phyloP scores from a whole-genome alignment of 2,797 vertebrate species.

The Pangasius mekongensis region DNA sequence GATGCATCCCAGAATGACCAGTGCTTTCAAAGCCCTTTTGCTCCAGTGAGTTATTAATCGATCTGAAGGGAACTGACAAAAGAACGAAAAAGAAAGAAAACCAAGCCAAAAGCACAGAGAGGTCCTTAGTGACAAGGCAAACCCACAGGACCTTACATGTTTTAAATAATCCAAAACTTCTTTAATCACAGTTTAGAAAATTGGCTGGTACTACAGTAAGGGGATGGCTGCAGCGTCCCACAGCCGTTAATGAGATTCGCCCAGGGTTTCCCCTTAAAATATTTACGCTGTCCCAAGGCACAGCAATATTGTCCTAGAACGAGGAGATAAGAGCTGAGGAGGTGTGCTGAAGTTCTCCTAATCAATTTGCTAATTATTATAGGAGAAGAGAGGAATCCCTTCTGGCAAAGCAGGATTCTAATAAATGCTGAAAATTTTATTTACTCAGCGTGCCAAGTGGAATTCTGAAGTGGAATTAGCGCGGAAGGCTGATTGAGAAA shows the following conservation, averaged over 20 bases:
- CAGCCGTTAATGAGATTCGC: constrained; percentile 79
- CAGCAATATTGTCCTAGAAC: constrained; percentile 79
- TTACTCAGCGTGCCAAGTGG: constrained; percentile 76
- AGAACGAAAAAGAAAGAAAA: constrained; percentile 51
- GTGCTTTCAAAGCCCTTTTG: constrained; percentile 77
- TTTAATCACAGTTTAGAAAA: constrained; percentile 86
- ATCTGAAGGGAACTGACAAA: constrained; percentile 74
- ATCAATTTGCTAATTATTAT: constrained; percentile 85
- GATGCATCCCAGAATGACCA: constrained; percentile 82
- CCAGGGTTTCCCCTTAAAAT: constrained; percentile 82
- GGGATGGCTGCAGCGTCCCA: constrained; percentile 78
- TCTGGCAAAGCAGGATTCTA: constrained; percentile 78
- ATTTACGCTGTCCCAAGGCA: constrained; percentile 79
- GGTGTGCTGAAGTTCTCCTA: constrained; percentile 81
- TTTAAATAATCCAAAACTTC: constrained; percentile 84
- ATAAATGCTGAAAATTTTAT: constrained; percentile 82
- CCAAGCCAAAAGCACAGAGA: constrained; percentile 61
- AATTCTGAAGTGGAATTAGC: constrained; percentile 78
- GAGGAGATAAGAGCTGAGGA: constrained; percentile 79
- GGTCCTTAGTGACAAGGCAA: constrained; percentile 71
- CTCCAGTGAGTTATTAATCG: constrained; percentile 79
- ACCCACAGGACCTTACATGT: constrained; percentile 74
- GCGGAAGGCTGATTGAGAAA: constrained; percentile 70
- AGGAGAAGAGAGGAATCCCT: constrained; percentile 76
- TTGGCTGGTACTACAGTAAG: constrained; percentile 77